Evolutionary conservation across 2,888 invertebrate species (phyloP).

Genomic region (Boloria euphrosyne): DNA sequence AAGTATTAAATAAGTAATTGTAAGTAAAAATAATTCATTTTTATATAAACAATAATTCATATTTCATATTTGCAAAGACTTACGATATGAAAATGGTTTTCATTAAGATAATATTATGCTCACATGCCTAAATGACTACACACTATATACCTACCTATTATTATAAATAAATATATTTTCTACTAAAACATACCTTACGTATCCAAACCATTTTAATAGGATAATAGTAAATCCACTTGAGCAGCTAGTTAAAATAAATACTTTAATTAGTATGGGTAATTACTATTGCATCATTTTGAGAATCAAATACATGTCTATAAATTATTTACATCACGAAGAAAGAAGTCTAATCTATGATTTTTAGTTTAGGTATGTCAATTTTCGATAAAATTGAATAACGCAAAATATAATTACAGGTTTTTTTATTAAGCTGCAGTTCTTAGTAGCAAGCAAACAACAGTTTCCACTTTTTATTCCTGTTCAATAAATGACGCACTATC

Average conservation of each 20-base stretch:
- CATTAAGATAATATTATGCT: background rate
- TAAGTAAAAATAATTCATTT: background rate
- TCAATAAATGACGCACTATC: constrained; percentile 16
- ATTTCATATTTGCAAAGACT: too few relatives aligned
- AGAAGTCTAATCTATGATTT: too few relatives aligned
- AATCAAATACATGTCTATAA: background rate
- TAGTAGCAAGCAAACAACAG: too few relatives aligned
- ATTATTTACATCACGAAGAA: background rate
- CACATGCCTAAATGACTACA: constrained; percentile 6
- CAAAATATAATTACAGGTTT: too few relatives aligned
- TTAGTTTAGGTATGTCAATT: too few relatives aligned
- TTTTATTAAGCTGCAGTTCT: too few relatives aligned
- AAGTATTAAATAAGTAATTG: too few relatives aligned
- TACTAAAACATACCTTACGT: constrained; percentile 58
- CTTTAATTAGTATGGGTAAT: constrained; percentile 8
- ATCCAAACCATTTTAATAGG: constrained; percentile 60
- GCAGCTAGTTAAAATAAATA: constrained; percentile 54
- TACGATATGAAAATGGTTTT: background rate
- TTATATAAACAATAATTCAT: background rate
- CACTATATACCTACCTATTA: background rate
- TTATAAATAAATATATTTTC: constrained; percentile 4
- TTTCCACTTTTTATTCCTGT: too few relatives aligned
- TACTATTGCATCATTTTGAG: background rate
- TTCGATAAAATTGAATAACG: too few relatives aligned
- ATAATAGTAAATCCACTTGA: constrained; percentile 55